Evolutionary conservation across 2,888 invertebrate species (phyloP).

Genomic region (Oxycera nigricornis): DNA sequence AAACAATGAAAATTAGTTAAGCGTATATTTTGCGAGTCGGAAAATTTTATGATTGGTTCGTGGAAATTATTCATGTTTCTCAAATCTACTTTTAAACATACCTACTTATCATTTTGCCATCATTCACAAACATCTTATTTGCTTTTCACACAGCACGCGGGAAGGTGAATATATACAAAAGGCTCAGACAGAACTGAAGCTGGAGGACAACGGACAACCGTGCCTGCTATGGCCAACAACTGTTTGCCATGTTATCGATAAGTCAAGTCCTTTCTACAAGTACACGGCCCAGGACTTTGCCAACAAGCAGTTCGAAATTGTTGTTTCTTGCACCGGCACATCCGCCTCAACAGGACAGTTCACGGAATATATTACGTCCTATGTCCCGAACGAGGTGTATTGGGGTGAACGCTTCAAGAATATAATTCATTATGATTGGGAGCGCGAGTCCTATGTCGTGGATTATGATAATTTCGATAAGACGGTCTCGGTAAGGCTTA

Average conservation of each 20-base stretch:
- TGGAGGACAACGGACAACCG: conserved; percentile 70
- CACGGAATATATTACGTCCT: conserved; percentile 78
- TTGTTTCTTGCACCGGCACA: conserved; percentile 82
- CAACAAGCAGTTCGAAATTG: conserved; percentile 77
- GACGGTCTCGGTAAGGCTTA: conserved; percentile 57
- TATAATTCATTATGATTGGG: conserved; percentile 66
- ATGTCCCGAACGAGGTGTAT: conserved; percentile 78
- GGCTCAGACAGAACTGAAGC: conserved; percentile 73
- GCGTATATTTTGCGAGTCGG: too few species aligned
- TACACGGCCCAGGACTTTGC: conserved; percentile 80
- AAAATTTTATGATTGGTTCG: too few species aligned
- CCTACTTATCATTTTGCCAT: too few species aligned
- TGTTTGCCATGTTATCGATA: conserved; percentile 82
- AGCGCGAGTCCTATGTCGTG: conserved; percentile 67
- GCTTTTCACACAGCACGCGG: conserved; percentile 53
- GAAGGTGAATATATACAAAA: conserved; percentile 79
- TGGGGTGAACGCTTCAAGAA: conserved; percentile 85
- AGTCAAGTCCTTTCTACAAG: conserved; percentile 78
- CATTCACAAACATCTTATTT: too few species aligned
- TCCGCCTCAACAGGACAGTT: conserved; percentile 78
- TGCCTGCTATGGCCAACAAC: conserved; percentile 89
- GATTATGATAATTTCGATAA: conserved; percentile 59
- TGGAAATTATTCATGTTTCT: too few species aligned
- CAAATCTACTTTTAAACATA: too few species aligned
- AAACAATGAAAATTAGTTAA: neutral